These are phyloP conservation scores for Parauchenoglanis punctatus DNA, from an alignment of 2,797 vertebrate species.

Conservation along the genomic window DNA sequence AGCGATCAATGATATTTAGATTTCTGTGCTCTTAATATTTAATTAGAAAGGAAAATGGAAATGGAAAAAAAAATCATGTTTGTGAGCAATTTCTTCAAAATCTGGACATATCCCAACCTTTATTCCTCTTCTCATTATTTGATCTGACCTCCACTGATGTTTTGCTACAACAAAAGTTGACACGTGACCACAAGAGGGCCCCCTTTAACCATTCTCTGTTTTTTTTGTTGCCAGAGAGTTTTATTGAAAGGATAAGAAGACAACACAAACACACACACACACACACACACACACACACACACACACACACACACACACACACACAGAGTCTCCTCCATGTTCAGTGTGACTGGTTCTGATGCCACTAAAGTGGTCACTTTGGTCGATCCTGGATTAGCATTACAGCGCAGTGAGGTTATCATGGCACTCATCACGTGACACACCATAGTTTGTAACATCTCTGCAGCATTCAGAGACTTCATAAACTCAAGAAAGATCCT, in stretches of 20 bases:
- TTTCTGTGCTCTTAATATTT: background rate
- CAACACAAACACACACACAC: background rate
- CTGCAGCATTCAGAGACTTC: background rate
- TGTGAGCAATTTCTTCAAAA: background rate
- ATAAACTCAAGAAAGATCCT: background rate
- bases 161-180: background rate
- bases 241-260: background rate
- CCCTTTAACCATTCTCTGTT: constrained; percentile 26
- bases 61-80: background rate
- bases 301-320: too few relatives aligned
- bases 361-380: background rate
- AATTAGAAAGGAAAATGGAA: background rate
- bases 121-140: background rate
- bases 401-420: background rate
- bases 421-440: background rate
- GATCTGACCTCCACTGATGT: background rate
- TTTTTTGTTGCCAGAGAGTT: too few relatives aligned
- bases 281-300: background rate
- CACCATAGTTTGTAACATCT: background rate
- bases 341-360: background rate
- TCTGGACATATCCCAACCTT: background rate
- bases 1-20: background rate
- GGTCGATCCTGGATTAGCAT: background rate
- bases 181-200: constrained; percentile 54
- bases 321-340: background rate